Percentiles rank a stretch among this genome's conserved stretches.
These are phyloP conservation scores for Odontocolon sp. DNA, from an alignment of 2,888 invertebrate species.

Conservation along the genomic window DNA sequence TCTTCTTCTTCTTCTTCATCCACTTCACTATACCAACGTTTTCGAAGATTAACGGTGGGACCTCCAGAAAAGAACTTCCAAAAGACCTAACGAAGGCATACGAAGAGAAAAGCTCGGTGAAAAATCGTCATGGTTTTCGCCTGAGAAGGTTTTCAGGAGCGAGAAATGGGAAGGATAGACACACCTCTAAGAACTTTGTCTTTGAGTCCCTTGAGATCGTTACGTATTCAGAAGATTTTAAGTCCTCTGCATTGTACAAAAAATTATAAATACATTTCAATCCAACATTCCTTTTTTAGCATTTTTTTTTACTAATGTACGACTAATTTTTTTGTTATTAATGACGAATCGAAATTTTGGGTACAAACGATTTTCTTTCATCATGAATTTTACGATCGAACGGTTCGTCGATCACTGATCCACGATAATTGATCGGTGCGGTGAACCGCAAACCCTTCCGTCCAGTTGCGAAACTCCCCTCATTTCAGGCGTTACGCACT, in stretches of 20 bases:
- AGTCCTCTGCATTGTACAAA: too few relatives aligned
- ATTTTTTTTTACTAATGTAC: too few relatives aligned
- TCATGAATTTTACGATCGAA: slow-evolving; percentile 16
- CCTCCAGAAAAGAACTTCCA: slow-evolving; percentile 39
- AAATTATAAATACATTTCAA: too few relatives aligned
- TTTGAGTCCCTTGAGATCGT: not conserved
- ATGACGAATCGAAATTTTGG: slow-evolving; percentile 20
- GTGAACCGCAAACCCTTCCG: slow-evolving; percentile 58
- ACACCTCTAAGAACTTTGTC: slow-evolving; percentile 20
- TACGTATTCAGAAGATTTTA: too few relatives aligned
- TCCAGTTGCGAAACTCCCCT: slow-evolving; percentile 33
- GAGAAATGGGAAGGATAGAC: not conserved
- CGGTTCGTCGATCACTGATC: slow-evolving; percentile 17
- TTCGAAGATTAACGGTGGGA: slow-evolving; percentile 56
- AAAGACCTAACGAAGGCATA: slow-evolving; percentile 20
- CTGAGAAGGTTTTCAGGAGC: not conserved
- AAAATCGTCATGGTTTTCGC: slow-evolving; percentile 29
- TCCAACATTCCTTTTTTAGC: too few relatives aligned
- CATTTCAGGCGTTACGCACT: slow-evolving; percentile 12
- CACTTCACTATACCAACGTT: slow-evolving; percentile 28
- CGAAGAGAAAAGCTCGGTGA: slow-evolving; percentile 15
- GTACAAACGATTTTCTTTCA: slow-evolving; percentile 19
- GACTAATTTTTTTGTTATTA: too few relatives aligned
- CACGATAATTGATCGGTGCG: slow-evolving; percentile 47
- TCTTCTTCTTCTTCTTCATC: slow-evolving; percentile 12